Percentiles rank a stretch among this genome's conserved stretches.
phyloP scores from a whole-genome alignment of 2,797 vertebrate genomes.

The Hemibagrus guttatus region DNA sequence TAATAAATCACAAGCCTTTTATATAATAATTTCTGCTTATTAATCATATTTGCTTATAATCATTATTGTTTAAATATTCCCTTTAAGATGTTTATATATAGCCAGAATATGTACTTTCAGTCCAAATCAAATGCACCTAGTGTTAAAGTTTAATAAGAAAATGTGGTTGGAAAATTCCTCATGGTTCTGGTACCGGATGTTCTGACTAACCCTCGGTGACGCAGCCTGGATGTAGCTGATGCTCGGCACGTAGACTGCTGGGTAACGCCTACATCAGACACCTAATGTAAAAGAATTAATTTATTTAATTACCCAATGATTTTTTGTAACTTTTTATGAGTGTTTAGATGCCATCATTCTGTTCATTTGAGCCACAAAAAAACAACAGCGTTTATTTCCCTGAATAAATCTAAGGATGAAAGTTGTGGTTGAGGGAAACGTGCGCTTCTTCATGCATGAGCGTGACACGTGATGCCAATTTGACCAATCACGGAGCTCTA shows the following conservation, averaged over 20 bases:
- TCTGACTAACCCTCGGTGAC: conserved; percentile 38
- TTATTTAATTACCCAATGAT: neutral
- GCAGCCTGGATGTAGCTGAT: conserved; percentile 57
- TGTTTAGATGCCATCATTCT: neutral
- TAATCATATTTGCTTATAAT: neutral
- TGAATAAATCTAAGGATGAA: neutral
- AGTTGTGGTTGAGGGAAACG: conserved; percentile 60
- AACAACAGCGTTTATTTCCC: neutral
- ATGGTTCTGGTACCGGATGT: neutral
- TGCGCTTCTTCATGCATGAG: conserved; percentile 61
- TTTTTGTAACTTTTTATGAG: neutral
- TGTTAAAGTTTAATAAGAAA: no score
- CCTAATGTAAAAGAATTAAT: neutral
- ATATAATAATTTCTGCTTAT: neutral
- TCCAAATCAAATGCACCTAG: neutral
- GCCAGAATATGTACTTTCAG: neutral
- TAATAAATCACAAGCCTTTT: neutral
- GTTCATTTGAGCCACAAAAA: neutral
- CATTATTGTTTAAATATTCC: neutral
- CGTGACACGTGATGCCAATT: conserved; percentile 55
- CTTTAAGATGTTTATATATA: neutral
- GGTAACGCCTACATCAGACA: conserved; percentile 57
- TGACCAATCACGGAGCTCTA: conserved; percentile 66
- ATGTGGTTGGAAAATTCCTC: neutral
- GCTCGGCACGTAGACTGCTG: conserved; percentile 71